These are phyloP conservation scores for Limnephilus lunatus DNA, from an alignment of 2,888 invertebrate species.

Conservation along the genomic window DNA sequence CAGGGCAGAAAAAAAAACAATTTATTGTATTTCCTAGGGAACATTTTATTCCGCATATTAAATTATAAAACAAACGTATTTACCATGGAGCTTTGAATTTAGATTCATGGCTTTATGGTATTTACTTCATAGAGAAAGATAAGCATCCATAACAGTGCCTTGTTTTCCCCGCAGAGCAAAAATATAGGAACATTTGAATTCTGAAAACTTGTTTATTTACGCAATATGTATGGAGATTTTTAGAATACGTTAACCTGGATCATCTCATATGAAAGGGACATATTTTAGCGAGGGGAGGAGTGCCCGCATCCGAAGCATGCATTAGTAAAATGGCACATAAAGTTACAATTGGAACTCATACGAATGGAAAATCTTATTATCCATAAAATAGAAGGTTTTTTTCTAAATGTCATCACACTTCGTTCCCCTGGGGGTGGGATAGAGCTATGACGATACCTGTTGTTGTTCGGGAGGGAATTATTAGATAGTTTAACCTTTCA, in stretches of 20 bases:
- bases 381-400: neutral
- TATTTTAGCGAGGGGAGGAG: constrained; percentile 41
- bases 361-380: constrained; percentile 38
- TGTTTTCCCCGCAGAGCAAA: constrained; percentile 29
- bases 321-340: constrained; percentile 51
- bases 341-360: constrained; percentile 15
- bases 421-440: neutral
- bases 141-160: constrained; percentile 38
- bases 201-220: constrained; percentile 64
- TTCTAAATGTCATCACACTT: neutral
- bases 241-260: constrained; percentile 61
- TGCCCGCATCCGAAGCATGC: constrained; percentile 45
- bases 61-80: neutral
- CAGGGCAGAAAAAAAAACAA: neutral
- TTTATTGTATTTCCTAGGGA: neutral
- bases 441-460: neutral
- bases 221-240: constrained; percentile 65
- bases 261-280: constrained; percentile 47
- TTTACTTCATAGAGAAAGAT: constrained; percentile 15
- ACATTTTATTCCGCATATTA: neutral
- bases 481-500: neutral
- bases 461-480: neutral
- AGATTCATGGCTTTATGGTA: neutral
- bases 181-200: constrained; percentile 54
- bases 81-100: neutral